phyloP scores from a whole-genome alignment of 2,113 vertebrate genomes.

The Collichthys lucidus region DNA sequence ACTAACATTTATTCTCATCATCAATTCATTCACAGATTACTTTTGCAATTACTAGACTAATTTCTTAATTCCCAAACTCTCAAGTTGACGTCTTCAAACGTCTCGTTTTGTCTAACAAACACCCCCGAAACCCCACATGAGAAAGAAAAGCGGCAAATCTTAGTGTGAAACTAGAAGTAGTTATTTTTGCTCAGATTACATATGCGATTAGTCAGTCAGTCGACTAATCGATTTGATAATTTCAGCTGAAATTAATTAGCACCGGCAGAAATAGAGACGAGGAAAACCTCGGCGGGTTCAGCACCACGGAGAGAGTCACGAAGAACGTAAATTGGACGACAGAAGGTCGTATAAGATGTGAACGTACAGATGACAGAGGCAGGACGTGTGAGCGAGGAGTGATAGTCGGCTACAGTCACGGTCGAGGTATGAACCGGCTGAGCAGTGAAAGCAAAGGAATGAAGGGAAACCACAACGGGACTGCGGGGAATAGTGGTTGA shows the following conservation, averaged over 20 bases:
- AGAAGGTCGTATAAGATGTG: background rate
- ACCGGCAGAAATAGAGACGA: background rate
- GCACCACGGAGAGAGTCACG: conserved; percentile 20
- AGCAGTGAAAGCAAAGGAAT: conserved; percentile 47
- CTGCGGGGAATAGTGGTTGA: conserved; percentile 37
- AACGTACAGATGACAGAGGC: background rate
- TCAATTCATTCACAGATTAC: too few relatives aligned
- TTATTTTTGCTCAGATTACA: too few relatives aligned
- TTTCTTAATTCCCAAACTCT: background rate
- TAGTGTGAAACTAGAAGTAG: background rate
- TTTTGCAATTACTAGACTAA: background rate
- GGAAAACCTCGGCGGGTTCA: background rate
- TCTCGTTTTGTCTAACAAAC: too few relatives aligned
- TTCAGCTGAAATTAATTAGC: background rate
- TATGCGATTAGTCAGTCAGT: background rate
- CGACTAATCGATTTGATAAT: background rate
- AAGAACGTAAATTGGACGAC: conserved; percentile 5
- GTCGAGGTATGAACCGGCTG: background rate
- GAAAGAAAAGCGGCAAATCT: background rate
- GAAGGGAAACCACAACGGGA: conserved; percentile 43
- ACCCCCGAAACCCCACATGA: background rate
- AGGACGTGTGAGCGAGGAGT: conserved; percentile 12
- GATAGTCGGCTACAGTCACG: conserved; percentile 3
- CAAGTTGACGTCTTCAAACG: too few relatives aligned
- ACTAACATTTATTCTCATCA: too few relatives aligned